Evolutionary conservation across 2,797 vertebrate species (phyloP).

Genomic region (Silurus lanzhouensis): DNA sequence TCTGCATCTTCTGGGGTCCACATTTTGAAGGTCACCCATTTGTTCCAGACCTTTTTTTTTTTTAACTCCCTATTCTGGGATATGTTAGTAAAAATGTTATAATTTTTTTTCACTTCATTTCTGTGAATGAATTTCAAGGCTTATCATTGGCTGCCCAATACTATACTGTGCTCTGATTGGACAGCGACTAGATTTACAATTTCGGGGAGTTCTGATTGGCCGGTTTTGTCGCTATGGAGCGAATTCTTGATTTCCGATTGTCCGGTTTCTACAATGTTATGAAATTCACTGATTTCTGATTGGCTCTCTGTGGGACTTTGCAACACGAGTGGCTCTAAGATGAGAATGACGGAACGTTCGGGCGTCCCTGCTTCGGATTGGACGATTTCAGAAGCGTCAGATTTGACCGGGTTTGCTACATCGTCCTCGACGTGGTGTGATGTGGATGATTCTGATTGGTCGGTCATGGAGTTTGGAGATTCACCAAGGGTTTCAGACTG

Average conservation of each 20-base stretch:
- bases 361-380: background rate
- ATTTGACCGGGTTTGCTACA: background rate
- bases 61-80: background rate
- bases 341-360: slow-evolving; percentile 14
- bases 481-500: background rate
- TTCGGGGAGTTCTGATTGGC: background rate
- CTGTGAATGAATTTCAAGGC: background rate
- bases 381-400: background rate
- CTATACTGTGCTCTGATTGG: background rate
- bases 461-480: background rate
- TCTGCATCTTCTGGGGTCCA: background rate
- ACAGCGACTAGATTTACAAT: background rate
- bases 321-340: slow-evolving; percentile 42
- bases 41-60: background rate
- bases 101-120: background rate
- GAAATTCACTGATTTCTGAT: slow-evolving; percentile 7
- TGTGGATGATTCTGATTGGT: background rate
- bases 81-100: background rate
- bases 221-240: background rate
- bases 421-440: background rate
- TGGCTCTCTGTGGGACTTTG: background rate
- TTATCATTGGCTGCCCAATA: background rate
- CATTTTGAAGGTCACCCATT: background rate
- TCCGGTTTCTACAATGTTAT: background rate
- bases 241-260: background rate